These are phyloP conservation scores for human (Homo sapiens) DNA, from an alignment of 2,113 vertebrate species.

Conservation along the genomic window DNA sequence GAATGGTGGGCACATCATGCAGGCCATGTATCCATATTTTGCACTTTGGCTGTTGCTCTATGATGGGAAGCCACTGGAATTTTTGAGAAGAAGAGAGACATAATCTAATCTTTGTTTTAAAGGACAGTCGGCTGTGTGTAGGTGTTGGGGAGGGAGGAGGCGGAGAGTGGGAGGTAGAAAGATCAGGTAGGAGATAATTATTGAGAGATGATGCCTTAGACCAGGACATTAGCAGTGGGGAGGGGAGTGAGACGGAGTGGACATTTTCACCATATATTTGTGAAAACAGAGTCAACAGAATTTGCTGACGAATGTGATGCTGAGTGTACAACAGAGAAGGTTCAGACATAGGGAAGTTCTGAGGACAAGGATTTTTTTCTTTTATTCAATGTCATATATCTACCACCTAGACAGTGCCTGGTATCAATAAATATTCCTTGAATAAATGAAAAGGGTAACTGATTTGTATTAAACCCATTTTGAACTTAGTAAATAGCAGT, in stretches of 20 bases:
- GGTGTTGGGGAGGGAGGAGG: no score
- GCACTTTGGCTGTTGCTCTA: not conserved
- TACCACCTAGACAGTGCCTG: not conserved
- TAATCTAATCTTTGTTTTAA: not conserved
- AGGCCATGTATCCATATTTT: not conserved
- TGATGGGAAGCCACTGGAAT: not conserved
- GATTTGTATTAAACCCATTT: not conserved
- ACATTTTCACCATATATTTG: not conserved
- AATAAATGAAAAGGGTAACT: not conserved
- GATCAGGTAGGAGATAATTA: not conserved
- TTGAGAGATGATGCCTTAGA: not conserved
- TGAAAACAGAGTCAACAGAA: not conserved
- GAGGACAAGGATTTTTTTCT: not conserved
- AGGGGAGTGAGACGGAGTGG: not conserved
- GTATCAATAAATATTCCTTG: not conserved
- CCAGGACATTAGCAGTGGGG: not conserved
- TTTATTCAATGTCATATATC: not conserved
- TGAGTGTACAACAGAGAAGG: not conserved
- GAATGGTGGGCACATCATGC: not conserved
- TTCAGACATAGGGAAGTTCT: not conserved
- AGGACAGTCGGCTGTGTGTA: not conserved
- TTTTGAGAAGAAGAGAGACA: not conserved
- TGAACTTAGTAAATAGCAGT: not conserved
- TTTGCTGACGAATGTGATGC: not conserved
- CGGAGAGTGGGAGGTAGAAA: not conserved